Evolutionary conservation across 1,140 invertebrate genomes (phyloP), one percentile per base, ranked within the genome.

Genomic region (Theocolax elegans): DNA sequence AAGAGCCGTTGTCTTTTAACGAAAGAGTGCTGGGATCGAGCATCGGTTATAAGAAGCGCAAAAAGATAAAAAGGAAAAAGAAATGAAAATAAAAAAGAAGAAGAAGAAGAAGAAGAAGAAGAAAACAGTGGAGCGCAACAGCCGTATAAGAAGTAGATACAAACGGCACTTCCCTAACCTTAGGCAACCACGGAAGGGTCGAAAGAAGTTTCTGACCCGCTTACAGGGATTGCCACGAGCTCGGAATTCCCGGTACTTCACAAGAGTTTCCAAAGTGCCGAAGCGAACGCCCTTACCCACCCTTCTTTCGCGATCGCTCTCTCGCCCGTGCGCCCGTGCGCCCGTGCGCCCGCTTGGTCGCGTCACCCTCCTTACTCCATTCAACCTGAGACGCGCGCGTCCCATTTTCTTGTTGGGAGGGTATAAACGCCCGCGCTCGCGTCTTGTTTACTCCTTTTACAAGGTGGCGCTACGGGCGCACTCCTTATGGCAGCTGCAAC

Each of bases 191-290:
- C 72, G 72, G 73, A 72, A 77, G 80, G 79, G 77, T 80, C 77
- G 79, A 84, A 85, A 85, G 81, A 85, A 85, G 81, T 83, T 83
- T 83, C 80, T 85, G 84, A 85, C 84, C 84, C 79, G 84, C 82
- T 85, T 85, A 85, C 80, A 62, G 75, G 74, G 54, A 72, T 75
- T 71, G 77, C 76, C 27, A 72, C 77, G 76, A 79, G 77, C 75
- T 74, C 74, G 77, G 80, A 83, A 80, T 83, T 83, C 78, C 80
- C 76, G 75, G 76, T 78, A 82, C 83, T 82, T 83, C 73, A 78
- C 78, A 77, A 81, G 81, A 53, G 82, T 84, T 83, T 84, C 71
- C 79, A 49, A 83, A 83, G 82, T 84, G 79, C 75, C 76, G 75
- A 83, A 79, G 75, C 79, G 78, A 77, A 79, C 75, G 78, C 77